phyloP scores from a whole-genome alignment of 2,797 vertebrate species.

The Jordanella pulchra region DNA sequence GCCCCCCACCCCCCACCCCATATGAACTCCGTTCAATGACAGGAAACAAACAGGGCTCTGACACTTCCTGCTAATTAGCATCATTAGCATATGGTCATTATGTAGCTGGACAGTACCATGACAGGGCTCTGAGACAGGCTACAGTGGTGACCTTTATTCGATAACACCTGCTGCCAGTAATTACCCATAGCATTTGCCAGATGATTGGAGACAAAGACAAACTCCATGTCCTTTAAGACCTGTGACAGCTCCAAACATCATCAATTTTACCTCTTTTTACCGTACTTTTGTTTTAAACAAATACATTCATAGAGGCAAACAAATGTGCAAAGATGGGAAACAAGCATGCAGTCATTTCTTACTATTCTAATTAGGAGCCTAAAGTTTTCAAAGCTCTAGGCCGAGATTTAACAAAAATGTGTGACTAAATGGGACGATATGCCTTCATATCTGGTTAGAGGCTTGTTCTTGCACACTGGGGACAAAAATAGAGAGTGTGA shows the following conservation, averaged over 20 bases:
- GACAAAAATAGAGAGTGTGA: slow-evolving; percentile 43
- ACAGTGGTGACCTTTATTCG: slow-evolving; percentile 83
- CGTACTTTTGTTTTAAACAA: slow-evolving; percentile 2
- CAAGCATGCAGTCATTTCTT: slow-evolving; percentile 33
- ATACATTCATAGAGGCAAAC: slow-evolving; percentile 44
- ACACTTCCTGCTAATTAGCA: slow-evolving; percentile 84
- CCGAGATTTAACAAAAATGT: slow-evolving; percentile 67
- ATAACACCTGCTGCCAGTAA: slow-evolving; percentile 86
- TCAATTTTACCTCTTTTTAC: slow-evolving; percentile 14
- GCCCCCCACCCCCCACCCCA: slow-evolving; percentile 28
- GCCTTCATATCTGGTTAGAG: slow-evolving; percentile 39
- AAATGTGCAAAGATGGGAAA: slow-evolving; percentile 19
- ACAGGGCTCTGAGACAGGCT: slow-evolving; percentile 79
- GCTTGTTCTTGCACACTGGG: slow-evolving; percentile 48
- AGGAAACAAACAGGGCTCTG: slow-evolving; percentile 83
- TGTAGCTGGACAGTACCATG: slow-evolving; percentile 81
- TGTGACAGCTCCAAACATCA: slow-evolving; percentile 30
- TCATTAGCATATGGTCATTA: slow-evolving; percentile 84
- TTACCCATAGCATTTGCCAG: slow-evolving; percentile 74
- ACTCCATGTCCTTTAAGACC: slow-evolving; percentile 71
- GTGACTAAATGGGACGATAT: slow-evolving; percentile 67
- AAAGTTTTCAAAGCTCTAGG: slow-evolving; percentile 58
- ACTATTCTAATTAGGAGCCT: slow-evolving; percentile 48
- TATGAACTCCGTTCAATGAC: slow-evolving; percentile 69
- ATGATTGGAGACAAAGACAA: slow-evolving; percentile 54